Base-by-base conservation (phyloP, 64 coral and sea anemone species). In the Pachyseris speciosa region DNA sequence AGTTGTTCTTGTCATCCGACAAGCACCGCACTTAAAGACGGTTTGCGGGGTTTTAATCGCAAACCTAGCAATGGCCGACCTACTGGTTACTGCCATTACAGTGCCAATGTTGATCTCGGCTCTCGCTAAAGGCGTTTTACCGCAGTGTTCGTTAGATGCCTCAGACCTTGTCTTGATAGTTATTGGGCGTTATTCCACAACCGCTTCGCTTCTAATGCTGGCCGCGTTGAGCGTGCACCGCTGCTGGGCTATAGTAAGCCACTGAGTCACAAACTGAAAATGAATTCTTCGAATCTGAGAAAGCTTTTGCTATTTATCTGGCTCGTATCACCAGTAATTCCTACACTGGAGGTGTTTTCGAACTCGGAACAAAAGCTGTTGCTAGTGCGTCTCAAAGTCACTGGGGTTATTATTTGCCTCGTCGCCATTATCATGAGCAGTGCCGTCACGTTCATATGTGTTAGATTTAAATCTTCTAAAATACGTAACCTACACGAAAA, bases 231-330 rank as follows among this genome's bases (percentile, higher is more conserved):
- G 76, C 51, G 9, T 80, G 15, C 50, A 80, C 24, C 76, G 76
- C 17, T 80, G 51, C 11, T 80, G 76, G 76, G 76, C 76, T 7
- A 80, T 80, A 11, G 33, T 31, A n/a, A n/a, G 19, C 76, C 76
- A 0, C 3, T 80, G 31, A 28, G 15, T 9, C 76, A 59, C 76
- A 80, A 80, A 59, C 9, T 60, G 32, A 36, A 33, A 80, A 80
- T 80, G 76, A 80, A 29, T 57, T 59, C 30, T 12, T 80, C 50
- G 29, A 80, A 37, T 30, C 16, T 80, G 17, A 80, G 22, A 40
- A 39, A 5, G 9, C 2, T 71, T 22, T 40, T 71, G 16, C 15
- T n/a, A 20, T 39, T 59, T 17, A 37, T 80, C 2, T 80, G 76
- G 76, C 4, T 80, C 16, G 17, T 29, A 9, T 80, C 76, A 22